Base-by-base conservation (phyloP, 2,113 vertebrate genomes). In the Gallinago media region DNA sequence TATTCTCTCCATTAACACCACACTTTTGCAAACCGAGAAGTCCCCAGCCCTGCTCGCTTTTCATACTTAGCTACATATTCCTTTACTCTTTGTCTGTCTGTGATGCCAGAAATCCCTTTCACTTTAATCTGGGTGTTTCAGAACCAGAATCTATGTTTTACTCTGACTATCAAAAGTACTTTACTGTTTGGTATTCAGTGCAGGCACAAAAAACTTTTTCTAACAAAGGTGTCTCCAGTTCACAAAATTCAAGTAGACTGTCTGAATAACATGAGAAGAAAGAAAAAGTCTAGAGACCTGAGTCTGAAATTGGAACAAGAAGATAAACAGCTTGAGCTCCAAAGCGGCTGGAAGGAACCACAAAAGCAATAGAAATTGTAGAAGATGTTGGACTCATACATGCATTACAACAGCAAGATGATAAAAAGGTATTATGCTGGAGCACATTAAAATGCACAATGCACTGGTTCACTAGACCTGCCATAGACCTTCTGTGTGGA, bases 11-110 rank as follows among this genome's bases (percentile, higher is more conserved):
- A 42, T 58, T 84, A 80, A 36, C 19, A 34, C 3, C 5, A 4
- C 8, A 49, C 7, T 70, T 90, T 44, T 25, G 74, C n/a, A 62
- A 31, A 38, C 23, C 23, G 9, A 46, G 46, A 74, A 76, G 42
- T n/a, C 6, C 3, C 10, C 11, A 36, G 4, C 0, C 20, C 7
- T 76, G 3, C n/a, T 88, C 5, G 2, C 0, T 76, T 85, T 65
- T 89, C 72, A 40, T 34, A 59, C 3, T 52, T 15, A 44, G 6
- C 5, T 56, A 38, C 1, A 0, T 34, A 47, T 25, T 83, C 6
- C 18, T 83, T 75, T 74, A 6, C 4, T 50, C 17, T 62, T 76
- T 46, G n/a, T 10, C 13, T 23, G 2, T 65, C 22, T 55, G 49
- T 68, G 19, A 82, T 67, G 14, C 11, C 14, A 70, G 23, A 12